phyloP scores from a whole-genome alignment of 2,797 vertebrate species.

The Ammospiza maritima region DNA sequence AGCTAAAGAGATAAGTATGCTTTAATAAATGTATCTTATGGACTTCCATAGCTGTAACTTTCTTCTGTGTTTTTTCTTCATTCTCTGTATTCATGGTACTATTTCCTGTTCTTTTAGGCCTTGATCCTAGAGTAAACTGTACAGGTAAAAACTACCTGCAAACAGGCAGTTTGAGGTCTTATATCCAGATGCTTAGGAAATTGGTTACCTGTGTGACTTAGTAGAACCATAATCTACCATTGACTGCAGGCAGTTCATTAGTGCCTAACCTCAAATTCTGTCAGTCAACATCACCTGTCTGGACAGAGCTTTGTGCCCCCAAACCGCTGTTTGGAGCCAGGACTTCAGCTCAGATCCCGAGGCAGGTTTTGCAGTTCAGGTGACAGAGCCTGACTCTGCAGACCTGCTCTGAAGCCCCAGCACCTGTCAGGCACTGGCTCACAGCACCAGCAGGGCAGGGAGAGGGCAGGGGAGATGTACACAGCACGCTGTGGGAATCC shows the following conservation, averaged over 20 bases:
- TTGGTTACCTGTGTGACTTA: not conserved
- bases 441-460: not conserved
- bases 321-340: not conserved
- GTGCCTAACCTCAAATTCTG: not conserved
- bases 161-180: not conserved
- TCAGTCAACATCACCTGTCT: rapidly evolving
- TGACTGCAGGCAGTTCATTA: not conserved
- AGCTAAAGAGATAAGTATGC: not conserved
- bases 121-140: not conserved
- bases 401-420: not conserved
- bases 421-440: not conserved
- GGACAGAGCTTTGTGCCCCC: not conserved
- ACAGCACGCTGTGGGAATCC: not conserved
- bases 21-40: not conserved
- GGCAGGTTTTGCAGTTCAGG: not conserved
- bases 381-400: not conserved
- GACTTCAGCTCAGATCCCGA: not conserved
- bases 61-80: not conserved
- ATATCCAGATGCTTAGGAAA: not conserved
- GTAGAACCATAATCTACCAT: not conserved
- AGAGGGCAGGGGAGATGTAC: not conserved
- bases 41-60: not conserved
- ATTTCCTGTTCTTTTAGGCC: not conserved
- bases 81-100: not conserved
- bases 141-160: not conserved